Conservation (phyloP, 2,888 invertebrate species). For the Melolontha melolontha region DNA sequence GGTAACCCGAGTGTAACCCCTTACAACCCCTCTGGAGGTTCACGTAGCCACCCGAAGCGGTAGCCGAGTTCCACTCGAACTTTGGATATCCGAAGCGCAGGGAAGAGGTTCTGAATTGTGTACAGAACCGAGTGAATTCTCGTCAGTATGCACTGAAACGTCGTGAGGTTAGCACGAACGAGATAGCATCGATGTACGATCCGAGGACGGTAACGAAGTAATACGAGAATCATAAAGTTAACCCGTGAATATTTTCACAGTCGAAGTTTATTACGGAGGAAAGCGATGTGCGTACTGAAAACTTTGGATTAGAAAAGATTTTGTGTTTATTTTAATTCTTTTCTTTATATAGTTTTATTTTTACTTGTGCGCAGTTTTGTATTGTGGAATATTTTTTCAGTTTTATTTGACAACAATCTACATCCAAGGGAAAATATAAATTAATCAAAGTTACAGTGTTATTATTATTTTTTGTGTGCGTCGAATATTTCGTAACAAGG, state of each 20-base stretch:
- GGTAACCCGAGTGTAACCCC: constrained; percentile 58
- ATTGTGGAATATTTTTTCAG: constrained; percentile 13
- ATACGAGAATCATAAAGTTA: constrained; percentile 13
- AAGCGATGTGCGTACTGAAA: constrained; percentile 24
- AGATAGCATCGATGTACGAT: constrained; percentile 15
- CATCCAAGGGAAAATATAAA: constrained; percentile 13
- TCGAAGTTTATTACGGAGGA: neutral
- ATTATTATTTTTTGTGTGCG: constrained; percentile 43
- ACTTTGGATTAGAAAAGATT: constrained; percentile 28
- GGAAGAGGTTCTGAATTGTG: constrained; percentile 38
- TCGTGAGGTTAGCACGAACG: constrained; percentile 9
- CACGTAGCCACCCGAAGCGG: constrained; percentile 55
- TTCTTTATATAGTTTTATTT: constrained; percentile 7
- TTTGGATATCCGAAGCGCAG: constrained; percentile 45
- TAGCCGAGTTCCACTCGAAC: constrained; percentile 56
- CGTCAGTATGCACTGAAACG: constrained; percentile 36
- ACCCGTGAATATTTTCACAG: constrained; percentile 6
- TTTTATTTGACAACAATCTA: constrained; percentile 34
- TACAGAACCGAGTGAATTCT: constrained; percentile 27
- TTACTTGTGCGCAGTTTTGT: constrained; percentile 29
- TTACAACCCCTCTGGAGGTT: constrained; percentile 53
- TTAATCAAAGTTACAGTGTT: constrained; percentile 27
- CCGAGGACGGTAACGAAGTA: constrained; percentile 12
- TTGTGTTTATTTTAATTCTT: constrained; percentile 23
- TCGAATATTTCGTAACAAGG: neutral